Percentiles rank a stretch among this genome's conserved stretches.
These are phyloP conservation scores for Thymelicus acteon DNA, from an alignment of 2,888 invertebrate species.

Conservation along the genomic window DNA sequence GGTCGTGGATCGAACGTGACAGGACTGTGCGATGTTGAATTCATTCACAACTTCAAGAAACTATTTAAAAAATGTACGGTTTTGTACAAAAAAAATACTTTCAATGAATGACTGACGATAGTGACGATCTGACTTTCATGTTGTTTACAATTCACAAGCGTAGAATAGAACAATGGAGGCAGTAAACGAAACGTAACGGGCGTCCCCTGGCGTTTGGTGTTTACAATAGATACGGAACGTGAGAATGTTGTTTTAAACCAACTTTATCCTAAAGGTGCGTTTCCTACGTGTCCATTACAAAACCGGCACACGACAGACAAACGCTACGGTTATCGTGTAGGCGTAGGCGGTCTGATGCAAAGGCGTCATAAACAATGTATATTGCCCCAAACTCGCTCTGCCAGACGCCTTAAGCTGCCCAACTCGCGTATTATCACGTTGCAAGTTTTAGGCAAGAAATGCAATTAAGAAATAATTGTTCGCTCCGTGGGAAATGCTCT, in stretches of 20 bases:
- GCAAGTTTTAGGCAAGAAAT: conserved; percentile 70
- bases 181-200: conserved; percentile 76
- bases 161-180: conserved; percentile 73
- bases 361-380: conserved; percentile 77
- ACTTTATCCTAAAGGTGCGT: conserved; percentile 63
- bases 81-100: conserved; percentile 43
- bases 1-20: conserved; percentile 65
- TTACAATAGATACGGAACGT: conserved; percentile 78
- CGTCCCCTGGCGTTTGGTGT: conserved; percentile 66
- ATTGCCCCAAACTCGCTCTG: conserved; percentile 50
- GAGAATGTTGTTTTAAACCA: conserved; percentile 75
- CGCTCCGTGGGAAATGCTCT: conserved; percentile 71
- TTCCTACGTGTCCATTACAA: conserved; percentile 73
- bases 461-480: conserved; percentile 69
- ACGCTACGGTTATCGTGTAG: conserved; percentile 67
- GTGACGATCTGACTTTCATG: conserved; percentile 49
- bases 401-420: conserved; percentile 68
- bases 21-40: conserved; percentile 59
- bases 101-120: conserved; percentile 54
- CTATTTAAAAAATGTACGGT: conserved; percentile 33
- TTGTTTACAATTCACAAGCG: conserved; percentile 71
- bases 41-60: conserved; percentile 58
- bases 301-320: conserved; percentile 62
- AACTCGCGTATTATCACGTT: conserved; percentile 79
- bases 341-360: conserved; percentile 69